A percentile compares a stretch with the other conserved stretches of the same genome.
phyloP scores from a whole-genome alignment of 2,113 vertebrate species.

The Platichthys stellatus region DNA sequence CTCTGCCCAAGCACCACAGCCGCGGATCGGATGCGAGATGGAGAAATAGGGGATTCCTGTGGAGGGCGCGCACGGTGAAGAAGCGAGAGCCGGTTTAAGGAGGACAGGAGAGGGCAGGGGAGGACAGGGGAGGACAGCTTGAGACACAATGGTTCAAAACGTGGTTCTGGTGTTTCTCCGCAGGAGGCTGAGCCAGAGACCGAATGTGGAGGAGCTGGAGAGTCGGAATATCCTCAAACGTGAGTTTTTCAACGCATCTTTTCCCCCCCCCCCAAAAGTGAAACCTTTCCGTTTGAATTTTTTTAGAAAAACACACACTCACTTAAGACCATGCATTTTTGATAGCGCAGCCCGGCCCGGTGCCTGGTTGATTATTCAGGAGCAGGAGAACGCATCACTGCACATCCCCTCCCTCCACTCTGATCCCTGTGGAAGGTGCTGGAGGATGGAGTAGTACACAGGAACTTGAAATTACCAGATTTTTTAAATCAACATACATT shows the following conservation, averaged over 20 bases:
- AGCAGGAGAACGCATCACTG: constrained; percentile 32
- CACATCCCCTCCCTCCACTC: constrained; percentile 28
- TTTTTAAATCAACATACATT: not conserved
- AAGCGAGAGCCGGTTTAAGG: constrained; percentile 55
- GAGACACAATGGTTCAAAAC: constrained; percentile 90
- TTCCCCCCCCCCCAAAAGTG: too few species aligned
- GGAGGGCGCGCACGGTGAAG: constrained; percentile 65
- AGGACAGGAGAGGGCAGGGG: not conserved
- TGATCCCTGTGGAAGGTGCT: not conserved
- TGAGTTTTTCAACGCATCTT: constrained; percentile 79
- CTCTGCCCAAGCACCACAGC: constrained; percentile 74
- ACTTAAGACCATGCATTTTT: not conserved
- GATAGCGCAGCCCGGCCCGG: constrained; percentile 2
- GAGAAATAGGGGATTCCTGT: constrained; percentile 76
- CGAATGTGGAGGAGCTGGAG: constrained; percentile 97
- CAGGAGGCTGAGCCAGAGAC: constrained; percentile 98
- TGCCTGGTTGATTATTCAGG: constrained; percentile 52
- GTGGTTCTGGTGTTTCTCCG: constrained; percentile 95
- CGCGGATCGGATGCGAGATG: constrained; percentile 79
- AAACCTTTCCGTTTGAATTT: too few species aligned
- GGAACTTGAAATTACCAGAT: not conserved
- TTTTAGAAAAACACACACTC: too few species aligned
- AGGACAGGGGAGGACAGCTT: not conserved
- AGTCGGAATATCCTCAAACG: constrained; percentile 97
- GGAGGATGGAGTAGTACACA: not conserved